Evolutionary conservation across 37 sponge, comb jelly and placozoan species (phyloP).

Genomic region (Diacarnus erythraeanus): DNA sequence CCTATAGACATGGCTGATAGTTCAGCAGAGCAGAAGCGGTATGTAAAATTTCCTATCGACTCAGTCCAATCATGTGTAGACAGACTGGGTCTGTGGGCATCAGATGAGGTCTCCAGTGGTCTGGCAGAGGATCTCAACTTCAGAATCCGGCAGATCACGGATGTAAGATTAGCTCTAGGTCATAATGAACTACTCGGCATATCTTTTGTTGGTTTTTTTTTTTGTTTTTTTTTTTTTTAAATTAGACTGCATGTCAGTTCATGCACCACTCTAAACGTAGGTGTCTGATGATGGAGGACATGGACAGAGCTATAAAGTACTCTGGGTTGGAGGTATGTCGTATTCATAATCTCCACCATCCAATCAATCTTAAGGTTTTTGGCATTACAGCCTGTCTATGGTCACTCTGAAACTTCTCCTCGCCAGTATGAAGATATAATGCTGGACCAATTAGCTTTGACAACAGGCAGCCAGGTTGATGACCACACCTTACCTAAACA

Average conservation of each 20-base stretch:
- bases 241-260: conserved; percentile 68
- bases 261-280: conserved; percentile 67
- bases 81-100: background rate
- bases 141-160: conserved; percentile 54
- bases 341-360: too few species aligned
- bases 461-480: background rate
- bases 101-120: conserved; percentile 33
- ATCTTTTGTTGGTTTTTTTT: too few species aligned
- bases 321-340: conserved; percentile 60
- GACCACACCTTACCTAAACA: background rate
- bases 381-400: conserved; percentile 19
- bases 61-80: conserved; percentile 53
- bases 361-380: background rate
- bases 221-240: too few species aligned
- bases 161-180: conserved; percentile 28
- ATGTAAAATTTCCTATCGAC: conserved; percentile 37
- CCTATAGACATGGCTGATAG: background rate
- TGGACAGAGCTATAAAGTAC: conserved; percentile 76
- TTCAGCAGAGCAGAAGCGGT: conserved; percentile 1
- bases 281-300: conserved; percentile 45
- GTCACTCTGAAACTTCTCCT: background rate
- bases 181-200: background rate
- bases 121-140: conserved; percentile 74
- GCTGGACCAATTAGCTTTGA: background rate
- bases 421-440: background rate